Evolutionary conservation across 2,113 vertebrate genomes (phyloP).

Genomic region (Empidonax traillii): DNA sequence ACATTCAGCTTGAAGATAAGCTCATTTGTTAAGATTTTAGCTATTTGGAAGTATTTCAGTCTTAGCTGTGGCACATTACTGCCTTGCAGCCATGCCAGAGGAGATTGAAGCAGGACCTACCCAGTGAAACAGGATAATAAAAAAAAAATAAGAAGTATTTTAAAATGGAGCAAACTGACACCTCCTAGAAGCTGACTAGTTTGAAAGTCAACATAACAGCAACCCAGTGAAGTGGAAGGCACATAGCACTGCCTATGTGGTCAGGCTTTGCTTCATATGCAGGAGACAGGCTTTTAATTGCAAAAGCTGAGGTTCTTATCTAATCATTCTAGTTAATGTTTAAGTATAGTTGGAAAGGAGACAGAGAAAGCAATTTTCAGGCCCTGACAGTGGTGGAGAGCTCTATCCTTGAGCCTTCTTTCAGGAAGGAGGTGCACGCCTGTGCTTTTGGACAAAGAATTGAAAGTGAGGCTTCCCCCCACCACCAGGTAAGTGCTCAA

Average conservation of each 20-base stretch:
- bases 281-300: not conserved
- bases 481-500: not conserved
- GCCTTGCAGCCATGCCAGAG: not conserved
- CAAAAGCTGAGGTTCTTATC: not conserved
- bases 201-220: not conserved
- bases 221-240: not conserved
- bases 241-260: rapidly evolving
- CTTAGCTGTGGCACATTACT: not conserved
- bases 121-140: not conserved
- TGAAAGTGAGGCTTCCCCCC: not conserved
- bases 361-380: not conserved
- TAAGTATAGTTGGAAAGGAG: not conserved
- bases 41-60: not conserved
- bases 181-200: not conserved
- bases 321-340: not conserved
- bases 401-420: not conserved
- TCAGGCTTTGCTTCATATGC: not conserved
- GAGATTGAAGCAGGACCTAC: not conserved
- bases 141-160: not conserved
- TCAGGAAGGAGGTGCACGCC: not conserved
- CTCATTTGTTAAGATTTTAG: not conserved
- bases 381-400: not conserved
- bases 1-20: not conserved
- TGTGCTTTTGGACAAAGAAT: not conserved
- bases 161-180: not conserved